Conservation (phyloP, 2,797 vertebrate genomes). For the Molossus alvarezi region DNA sequence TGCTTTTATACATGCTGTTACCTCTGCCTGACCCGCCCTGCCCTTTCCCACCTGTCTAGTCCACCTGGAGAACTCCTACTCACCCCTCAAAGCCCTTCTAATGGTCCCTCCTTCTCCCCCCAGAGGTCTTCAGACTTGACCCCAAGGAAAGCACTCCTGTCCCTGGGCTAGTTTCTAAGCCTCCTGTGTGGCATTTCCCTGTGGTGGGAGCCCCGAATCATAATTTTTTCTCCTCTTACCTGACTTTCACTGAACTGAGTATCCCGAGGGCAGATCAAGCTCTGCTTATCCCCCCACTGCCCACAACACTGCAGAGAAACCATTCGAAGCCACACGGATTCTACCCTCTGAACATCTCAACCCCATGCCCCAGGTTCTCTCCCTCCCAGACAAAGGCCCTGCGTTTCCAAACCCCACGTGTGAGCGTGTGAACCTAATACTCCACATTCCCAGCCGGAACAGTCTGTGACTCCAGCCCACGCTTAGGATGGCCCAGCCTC, state of each 20-base stretch:
- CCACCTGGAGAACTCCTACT: background rate
- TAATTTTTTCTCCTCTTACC: background rate
- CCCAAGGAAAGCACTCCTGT: rapidly evolving
- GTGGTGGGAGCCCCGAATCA: rapidly evolving
- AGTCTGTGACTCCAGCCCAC: background rate
- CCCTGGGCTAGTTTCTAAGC: background rate
- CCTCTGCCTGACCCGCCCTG: background rate
- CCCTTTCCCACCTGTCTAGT: background rate
- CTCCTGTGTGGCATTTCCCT: background rate
- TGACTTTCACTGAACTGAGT: background rate
- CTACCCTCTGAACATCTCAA: background rate
- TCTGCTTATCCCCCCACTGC: background rate
- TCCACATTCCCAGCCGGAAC: background rate
- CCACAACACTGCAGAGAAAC: background rate
- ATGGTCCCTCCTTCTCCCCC: background rate
- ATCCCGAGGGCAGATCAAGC: background rate
- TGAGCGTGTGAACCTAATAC: background rate
- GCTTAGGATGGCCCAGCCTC: background rate
- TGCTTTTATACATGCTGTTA: background rate
- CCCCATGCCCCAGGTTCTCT: background rate
- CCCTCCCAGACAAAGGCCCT: background rate
- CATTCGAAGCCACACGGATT: background rate
- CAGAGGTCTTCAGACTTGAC: background rate
- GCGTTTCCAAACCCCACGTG: background rate
- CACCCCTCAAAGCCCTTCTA: background rate